Conservation (phyloP, 2,888 invertebrate genomes). For the Pocota personata region DNA sequence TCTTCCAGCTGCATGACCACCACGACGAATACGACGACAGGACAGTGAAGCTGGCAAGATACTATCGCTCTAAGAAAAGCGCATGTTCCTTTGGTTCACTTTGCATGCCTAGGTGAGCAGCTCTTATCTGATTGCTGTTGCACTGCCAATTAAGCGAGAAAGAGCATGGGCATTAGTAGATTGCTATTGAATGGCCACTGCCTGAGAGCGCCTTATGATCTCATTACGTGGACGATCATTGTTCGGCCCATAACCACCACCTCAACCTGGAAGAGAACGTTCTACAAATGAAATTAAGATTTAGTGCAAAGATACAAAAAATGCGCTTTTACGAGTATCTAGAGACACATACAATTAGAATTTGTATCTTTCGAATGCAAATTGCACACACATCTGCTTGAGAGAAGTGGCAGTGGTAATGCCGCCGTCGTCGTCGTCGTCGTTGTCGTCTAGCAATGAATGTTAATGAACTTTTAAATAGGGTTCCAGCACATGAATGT, state of each 20-base stretch:
- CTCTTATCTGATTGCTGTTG: constrained; percentile 61
- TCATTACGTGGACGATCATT: constrained; percentile 42
- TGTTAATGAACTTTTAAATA: constrained; percentile 57
- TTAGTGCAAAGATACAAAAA: constrained; percentile 26
- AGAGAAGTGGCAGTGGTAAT: not conserved
- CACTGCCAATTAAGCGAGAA: constrained; percentile 60
- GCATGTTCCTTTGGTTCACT: not conserved
- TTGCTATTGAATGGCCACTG: constrained; percentile 25
- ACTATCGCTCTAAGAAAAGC: constrained; percentile 32
- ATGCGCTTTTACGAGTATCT: not conserved
- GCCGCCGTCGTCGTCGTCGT: not conserved
- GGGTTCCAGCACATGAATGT: not conserved
- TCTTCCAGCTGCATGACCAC: constrained; percentile 15
- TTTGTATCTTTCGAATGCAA: constrained; percentile 50
- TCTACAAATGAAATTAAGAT: constrained; percentile 48
- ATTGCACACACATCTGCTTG: constrained; percentile 26
- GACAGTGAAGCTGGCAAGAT: constrained; percentile 26
- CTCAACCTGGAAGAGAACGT: not conserved
- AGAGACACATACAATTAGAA: constrained; percentile 9
- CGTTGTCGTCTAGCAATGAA: constrained; percentile 34
- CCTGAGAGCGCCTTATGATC: constrained; percentile 21
- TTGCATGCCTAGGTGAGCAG: constrained; percentile 31
- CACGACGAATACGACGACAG: constrained; percentile 36
- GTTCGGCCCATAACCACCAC: constrained; percentile 17
- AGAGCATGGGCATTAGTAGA: constrained; percentile 52